Percentiles rank a stretch among this genome's conserved stretches.
These are phyloP conservation scores for Chloroclysta siterata DNA, from an alignment of 2,888 invertebrate genomes.

Conservation along the genomic window DNA sequence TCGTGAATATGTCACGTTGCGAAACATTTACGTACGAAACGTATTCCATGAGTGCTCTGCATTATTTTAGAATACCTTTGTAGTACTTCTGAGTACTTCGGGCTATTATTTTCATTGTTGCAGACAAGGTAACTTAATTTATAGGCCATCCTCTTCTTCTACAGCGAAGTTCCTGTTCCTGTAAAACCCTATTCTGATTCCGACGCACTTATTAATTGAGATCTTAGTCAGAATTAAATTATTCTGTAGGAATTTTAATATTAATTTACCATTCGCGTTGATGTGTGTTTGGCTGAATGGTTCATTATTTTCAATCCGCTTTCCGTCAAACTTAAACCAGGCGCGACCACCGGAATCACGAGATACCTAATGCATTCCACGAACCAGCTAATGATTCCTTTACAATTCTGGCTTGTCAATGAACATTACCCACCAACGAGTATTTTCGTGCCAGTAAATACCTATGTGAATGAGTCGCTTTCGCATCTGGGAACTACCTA, in stretches of 20 bases:
- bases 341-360: constrained; percentile 11
- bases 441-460: constrained; percentile 18
- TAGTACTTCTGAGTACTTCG: background rate
- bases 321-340: background rate
- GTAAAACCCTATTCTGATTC: too few species aligned
- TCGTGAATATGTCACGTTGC: constrained; percentile 18
- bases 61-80: constrained; percentile 9
- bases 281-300: too few species aligned
- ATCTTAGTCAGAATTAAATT: too few species aligned
- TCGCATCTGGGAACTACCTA: constrained; percentile 13
- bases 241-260: too few species aligned
- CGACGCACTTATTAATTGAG: too few species aligned
- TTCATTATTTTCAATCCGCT: background rate
- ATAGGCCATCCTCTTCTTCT: too few species aligned
- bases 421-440: constrained; percentile 17
- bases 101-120: constrained; percentile 3
- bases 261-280: too few species aligned
- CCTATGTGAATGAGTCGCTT: constrained; percentile 25
- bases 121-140: too few species aligned
- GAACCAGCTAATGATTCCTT: constrained; percentile 22
- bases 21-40: constrained; percentile 29
- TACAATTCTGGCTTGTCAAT: constrained; percentile 29
- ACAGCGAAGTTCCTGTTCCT: too few species aligned
- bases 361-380: constrained; percentile 21
- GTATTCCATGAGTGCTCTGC: constrained; percentile 10